Evolutionary conservation across 1,140 invertebrate species (phyloP), one percentile per base, ranked within the genome.

Genomic region (Acromyrmex heyeri): DNA sequence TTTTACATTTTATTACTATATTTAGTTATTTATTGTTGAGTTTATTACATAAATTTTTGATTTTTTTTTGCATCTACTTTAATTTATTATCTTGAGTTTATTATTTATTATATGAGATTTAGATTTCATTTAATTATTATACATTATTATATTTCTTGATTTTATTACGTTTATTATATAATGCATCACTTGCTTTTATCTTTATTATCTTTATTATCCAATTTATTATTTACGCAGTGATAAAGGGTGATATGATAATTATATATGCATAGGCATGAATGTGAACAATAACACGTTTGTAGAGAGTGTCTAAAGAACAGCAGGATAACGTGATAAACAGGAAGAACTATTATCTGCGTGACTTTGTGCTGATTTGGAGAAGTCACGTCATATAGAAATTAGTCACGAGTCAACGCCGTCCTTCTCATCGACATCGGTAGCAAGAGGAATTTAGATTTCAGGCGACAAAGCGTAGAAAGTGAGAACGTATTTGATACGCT

Each of bases 361-460:
- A 61, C 61, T 18, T 70, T 24, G 21, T 4, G 30, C n/a, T 5
- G 38, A 16, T 10, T 79, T 57, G 24, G 27, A 81, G n/a, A 18
- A 70, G 30, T 81, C 64, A 21, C 30, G 44, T 70, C 21, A 55
- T 4, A 38, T 4, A 57, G 30, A 70, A 81, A 81, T 81, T 81
- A 70, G 64, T 69, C 77, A 69, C 61, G 27, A 53, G 38, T 10
- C 34, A 18, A 38, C 30, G 44, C 24, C 0, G 7, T 21, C 12
- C 59, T 61, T 18, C 18, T 8, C 27, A 21, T 18, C 62, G 24
- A 53, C n/a, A 61, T 21, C 3, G 27, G 1, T n/a, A 34, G n/a
- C 38, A 55, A 70, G 16, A 14, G 44, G 30, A 82, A 72, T 73
- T 27, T 61, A 72, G 18, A 73, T 82, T 73, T 30, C 67, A 61